phyloP scores from a whole-genome alignment of 1,140 invertebrate species.

The Hycleus phaleratus region DNA sequence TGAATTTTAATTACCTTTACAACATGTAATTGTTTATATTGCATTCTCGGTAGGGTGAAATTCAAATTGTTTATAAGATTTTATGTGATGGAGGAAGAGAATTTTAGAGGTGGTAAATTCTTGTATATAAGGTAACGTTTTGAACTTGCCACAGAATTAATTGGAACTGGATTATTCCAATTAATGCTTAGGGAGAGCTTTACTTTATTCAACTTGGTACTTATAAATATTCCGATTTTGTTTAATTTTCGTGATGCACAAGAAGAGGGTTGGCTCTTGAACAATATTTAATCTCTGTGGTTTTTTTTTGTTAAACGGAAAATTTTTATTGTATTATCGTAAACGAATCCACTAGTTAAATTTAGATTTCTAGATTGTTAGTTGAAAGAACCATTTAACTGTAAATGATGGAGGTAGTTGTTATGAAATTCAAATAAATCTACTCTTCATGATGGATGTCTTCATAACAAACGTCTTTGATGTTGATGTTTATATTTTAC shows the following conservation, averaged over 20 bases:
- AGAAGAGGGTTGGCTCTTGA: neutral
- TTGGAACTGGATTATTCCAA: conserved; percentile 40
- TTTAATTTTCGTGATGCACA: conserved; percentile 35
- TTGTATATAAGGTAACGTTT: conserved; percentile 33
- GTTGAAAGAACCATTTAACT: no score
- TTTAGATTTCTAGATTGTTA: no score
- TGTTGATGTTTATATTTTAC: no score
- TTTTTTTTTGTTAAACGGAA: no score
- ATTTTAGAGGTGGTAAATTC: conserved; percentile 19
- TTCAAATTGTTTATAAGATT: conserved; percentile 1
- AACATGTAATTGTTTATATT: conserved; percentile 16
- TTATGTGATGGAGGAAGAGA: neutral
- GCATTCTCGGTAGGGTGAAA: neutral
- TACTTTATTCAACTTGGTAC: conserved; percentile 18
- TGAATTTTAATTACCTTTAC: conserved; percentile 35
- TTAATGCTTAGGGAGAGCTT: conserved; percentile 32
- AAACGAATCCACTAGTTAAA: no score
- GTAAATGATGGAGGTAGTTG: no score
- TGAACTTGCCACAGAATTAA: conserved; percentile 36
- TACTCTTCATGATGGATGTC: no score
- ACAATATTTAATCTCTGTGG: no score
- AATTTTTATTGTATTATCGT: no score
- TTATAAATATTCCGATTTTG: conserved; percentile 38
- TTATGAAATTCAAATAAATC: no score
- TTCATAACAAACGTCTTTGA: no score